A percentile compares a stretch with the other conserved stretches of the same genome.
phyloP scores from a whole-genome alignment of 2,888 invertebrate species.

The Agriopis aurantiaria region DNA sequence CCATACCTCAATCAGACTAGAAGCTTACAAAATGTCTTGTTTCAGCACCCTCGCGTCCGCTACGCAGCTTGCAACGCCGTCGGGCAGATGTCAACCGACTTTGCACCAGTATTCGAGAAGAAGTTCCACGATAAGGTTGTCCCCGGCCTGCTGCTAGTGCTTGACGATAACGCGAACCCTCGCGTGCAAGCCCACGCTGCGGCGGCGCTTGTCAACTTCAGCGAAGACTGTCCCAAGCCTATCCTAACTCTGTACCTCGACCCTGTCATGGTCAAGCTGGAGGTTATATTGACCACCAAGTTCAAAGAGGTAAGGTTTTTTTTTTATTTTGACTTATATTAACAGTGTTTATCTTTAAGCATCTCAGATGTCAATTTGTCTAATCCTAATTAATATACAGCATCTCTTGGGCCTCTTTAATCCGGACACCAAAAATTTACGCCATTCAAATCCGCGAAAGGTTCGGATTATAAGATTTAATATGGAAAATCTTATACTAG shows the following conservation, averaged over 20 bases:
- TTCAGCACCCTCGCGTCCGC: slow-evolving; percentile 95
- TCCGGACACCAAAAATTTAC: too few species aligned
- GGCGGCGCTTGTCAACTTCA: slow-evolving; percentile 99
- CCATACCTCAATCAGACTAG: too few species aligned
- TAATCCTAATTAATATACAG: too few species aligned
- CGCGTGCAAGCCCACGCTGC: slow-evolving; percentile 96
- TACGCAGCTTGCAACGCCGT: slow-evolving; percentile 99
- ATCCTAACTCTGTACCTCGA: slow-evolving; percentile 97
- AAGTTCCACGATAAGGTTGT: slow-evolving; percentile 98
- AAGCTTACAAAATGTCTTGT: background rate
- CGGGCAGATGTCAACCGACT: slow-evolving; percentile 99
- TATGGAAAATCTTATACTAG: too few species aligned
- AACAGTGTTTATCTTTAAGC: too few species aligned
- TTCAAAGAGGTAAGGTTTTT: slow-evolving; percentile 91
- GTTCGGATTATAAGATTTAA: too few species aligned
- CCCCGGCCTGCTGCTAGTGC: slow-evolving; percentile 94
- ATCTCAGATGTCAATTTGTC: too few species aligned
- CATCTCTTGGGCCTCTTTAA: too few species aligned
- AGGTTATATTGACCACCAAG: slow-evolving; percentile 95
- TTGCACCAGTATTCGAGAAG: slow-evolving; percentile 98
- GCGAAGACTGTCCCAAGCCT: slow-evolving; percentile 98
- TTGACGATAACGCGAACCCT: slow-evolving; percentile 96
- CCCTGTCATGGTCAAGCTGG: slow-evolving; percentile 95
- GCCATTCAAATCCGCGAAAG: too few species aligned
- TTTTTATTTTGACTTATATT: background rate